Evolutionary conservation across 2,888 invertebrate genomes (phyloP), one percentile per base, ranked within the genome.

Genomic region (Agrochola macilenta): DNA sequence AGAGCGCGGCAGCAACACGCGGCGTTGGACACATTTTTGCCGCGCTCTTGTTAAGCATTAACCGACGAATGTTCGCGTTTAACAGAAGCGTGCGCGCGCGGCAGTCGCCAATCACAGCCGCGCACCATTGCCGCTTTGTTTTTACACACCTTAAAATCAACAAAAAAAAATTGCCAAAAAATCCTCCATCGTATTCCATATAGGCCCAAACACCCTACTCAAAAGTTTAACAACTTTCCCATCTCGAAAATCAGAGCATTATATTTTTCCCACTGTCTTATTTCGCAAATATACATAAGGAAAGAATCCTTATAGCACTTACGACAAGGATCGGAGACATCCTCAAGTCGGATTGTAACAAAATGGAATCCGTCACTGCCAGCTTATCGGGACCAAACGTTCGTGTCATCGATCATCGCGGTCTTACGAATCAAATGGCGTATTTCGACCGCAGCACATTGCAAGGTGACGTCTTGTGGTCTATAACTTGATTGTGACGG

Each of bases 401-500:
- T 85, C 60, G 5, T 12, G 39, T 26, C 73, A 85, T 84, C 86
- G 52, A 78, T 85, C 86, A 85, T 87, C 35, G 60, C 72, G 69
- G 65, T 76, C 79, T 84, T 77, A 70, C 61, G 61, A 79, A 65
- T 69, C 74, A 84, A 87, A 87, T 79, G 61, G 76, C 26, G 69
- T 80, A 71, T 81, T 84, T 65, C 69, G 54, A 35, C 61, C 68
- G 26, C 61, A 81, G 77, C 79, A 39, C 77, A 79, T 79, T 74
- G 68, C 66, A 66, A 76, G 77, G 77, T 68, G 54, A 65, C 83
- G 52, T 81, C 87, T 84, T 84, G 77, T 35, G 88, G 86, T 84
- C 58, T 61, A 77, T 88, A 86, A 87, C 84, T 82, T 57, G 66
- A 86, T 87, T 75, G 71, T 52, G 74, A 69, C 49, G 43, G 73